These are phyloP conservation scores for Oreortyx pictus DNA, from an alignment of 2,797 vertebrate genomes.

Conservation along the genomic window DNA sequence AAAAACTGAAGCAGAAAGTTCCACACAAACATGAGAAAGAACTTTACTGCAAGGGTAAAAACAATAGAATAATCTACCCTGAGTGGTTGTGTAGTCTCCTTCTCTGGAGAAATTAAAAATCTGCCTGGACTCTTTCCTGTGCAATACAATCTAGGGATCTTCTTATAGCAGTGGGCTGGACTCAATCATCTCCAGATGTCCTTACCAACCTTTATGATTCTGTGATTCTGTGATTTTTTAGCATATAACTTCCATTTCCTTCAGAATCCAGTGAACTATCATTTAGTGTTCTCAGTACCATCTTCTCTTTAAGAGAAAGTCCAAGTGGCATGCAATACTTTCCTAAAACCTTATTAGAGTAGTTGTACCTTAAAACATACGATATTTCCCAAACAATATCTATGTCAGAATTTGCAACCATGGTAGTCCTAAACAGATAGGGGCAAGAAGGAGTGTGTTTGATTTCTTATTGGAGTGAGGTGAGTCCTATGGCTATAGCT, in stretches of 20 bases:
- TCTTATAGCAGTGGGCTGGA: no score
- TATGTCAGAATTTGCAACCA: not conserved
- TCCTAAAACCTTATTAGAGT: not conserved
- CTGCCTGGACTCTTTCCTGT: no score
- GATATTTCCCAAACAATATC: not conserved
- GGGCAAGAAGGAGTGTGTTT: not conserved
- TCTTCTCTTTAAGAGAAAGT: not conserved
- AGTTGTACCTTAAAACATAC: not conserved
- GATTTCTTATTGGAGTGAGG: not conserved
- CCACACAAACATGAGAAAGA: no score
- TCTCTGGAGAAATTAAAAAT: no score
- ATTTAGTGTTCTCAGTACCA: accelerated
- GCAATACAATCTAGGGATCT: no score
- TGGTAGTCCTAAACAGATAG: accelerated
- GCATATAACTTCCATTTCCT: not conserved
- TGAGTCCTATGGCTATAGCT: accelerated
- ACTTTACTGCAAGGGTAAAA: no score
- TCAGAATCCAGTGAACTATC: not conserved
- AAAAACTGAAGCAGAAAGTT: no score
- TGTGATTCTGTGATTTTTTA: not conserved
- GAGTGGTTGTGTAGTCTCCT: no score
- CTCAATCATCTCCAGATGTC: no score
- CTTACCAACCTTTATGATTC: no score
- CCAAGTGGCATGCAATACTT: not conserved
- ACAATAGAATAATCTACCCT: no score